phyloP scores from a whole-genome alignment of 2,888 invertebrate genomes.

The Halictus quadricinctus region DNA sequence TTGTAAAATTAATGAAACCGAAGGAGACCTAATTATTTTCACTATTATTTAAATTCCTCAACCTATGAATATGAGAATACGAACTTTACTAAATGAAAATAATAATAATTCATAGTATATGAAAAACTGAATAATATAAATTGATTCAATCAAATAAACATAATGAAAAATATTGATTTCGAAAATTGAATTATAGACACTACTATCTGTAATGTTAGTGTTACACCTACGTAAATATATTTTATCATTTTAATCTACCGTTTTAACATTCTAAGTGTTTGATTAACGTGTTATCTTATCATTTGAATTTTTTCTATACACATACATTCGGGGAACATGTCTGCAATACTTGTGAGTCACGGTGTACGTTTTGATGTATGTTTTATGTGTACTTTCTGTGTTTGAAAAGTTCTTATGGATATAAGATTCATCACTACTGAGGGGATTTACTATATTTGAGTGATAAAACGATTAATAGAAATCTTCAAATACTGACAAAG shows the following conservation, averaged over 20 bases:
- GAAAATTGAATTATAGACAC: not conserved
- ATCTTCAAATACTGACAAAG: too few species aligned
- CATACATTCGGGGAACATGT: not conserved
- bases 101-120: not conserved
- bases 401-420: too few species aligned
- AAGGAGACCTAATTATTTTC: not conserved
- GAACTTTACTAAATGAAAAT: not conserved
- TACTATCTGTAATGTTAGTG: not conserved
- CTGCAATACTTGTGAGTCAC: not conserved
- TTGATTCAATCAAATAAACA: not conserved
- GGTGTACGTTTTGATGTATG: not conserved
- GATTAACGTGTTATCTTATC: not conserved
- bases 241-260: not conserved
- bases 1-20: too few species aligned
- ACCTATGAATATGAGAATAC: not conserved
- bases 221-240: not conserved
- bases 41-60: not conserved
- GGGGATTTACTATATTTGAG: too few species aligned
- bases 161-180: not conserved
- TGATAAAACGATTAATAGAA: too few species aligned
- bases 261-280: constrained; percentile 1
- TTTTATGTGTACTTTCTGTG: not conserved
- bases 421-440: too few species aligned
- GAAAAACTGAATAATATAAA: not conserved
- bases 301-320: not conserved